These are phyloP conservation scores for Hyaena hyaena DNA, from an alignment of 2,113 vertebrate species.

Conservation along the genomic window DNA sequence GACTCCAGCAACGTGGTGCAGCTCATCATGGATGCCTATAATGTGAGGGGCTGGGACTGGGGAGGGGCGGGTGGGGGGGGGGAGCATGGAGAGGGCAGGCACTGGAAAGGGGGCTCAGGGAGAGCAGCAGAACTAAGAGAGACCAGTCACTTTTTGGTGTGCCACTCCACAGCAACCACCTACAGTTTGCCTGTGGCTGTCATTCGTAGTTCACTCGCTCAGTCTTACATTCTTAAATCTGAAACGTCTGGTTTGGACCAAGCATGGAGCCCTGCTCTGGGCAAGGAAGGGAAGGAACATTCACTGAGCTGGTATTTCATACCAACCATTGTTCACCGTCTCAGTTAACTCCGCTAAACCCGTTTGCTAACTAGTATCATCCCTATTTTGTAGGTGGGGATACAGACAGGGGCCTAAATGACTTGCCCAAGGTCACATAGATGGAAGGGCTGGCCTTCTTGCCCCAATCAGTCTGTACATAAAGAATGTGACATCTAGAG, in stretches of 20 bases:
- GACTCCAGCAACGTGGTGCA: conserved; percentile 91
- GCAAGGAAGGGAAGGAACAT: not conserved
- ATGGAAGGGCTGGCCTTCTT: not conserved
- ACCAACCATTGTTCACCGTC: not conserved
- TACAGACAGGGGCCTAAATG: not conserved
- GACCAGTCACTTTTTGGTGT: not conserved
- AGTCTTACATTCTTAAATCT: not conserved
- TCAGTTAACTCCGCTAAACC: not conserved
- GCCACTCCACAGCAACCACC: not conserved
- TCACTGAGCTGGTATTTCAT: not conserved
- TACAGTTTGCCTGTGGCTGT: not conserved
- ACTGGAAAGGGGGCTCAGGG: not conserved
- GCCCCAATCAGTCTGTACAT: not conserved
- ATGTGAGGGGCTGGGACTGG: conserved; percentile 79
- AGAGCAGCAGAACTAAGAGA: not conserved
- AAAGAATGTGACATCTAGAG: not conserved
- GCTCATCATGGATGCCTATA: conserved; percentile 89
- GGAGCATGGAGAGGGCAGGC: not conserved
- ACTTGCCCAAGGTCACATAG: not conserved
- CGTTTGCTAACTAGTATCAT: not conserved
- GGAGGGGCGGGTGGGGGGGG: not conserved
- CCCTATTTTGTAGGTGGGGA: not conserved
- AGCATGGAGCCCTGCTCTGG: not conserved
- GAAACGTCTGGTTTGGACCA: not conserved
- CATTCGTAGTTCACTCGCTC: not conserved